phyloP scores from a whole-genome alignment of 2,888 invertebrate genomes.

The Drosophila neutralis region DNA sequence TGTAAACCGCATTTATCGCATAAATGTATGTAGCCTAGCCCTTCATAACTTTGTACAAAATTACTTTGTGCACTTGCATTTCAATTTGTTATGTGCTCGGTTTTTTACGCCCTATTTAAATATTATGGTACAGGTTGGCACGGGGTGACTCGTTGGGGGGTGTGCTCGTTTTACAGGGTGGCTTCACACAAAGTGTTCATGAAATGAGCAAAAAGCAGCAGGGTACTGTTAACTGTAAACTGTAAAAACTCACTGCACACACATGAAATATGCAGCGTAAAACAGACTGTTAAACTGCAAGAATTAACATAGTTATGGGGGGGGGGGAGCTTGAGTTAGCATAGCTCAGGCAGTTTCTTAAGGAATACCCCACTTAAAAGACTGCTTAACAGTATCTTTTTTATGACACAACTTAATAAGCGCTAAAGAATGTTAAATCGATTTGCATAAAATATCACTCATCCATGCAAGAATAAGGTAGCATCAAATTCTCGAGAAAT shows the following conservation, averaged over 20 bases:
- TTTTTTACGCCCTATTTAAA: constrained; percentile 43
- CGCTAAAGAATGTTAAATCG: neutral
- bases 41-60: constrained; percentile 61
- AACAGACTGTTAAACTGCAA: constrained; percentile 47
- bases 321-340: neutral
- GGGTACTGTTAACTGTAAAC: constrained; percentile 19
- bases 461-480: constrained; percentile 9
- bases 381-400: neutral
- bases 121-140: neutral
- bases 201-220: constrained; percentile 61
- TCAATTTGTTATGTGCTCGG: constrained; percentile 54
- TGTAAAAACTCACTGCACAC: constrained; percentile 14
- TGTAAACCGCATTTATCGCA: constrained; percentile 34
- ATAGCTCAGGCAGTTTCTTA: neutral
- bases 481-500: constrained; percentile 55
- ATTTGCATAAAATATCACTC: constrained; percentile 10
- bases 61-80: constrained; percentile 70
- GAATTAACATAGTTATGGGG: constrained; percentile 2
- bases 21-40: constrained; percentile 31
- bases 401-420: neutral
- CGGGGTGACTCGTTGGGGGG: neutral
- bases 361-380: neutral
- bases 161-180: constrained; percentile 1
- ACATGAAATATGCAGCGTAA: constrained; percentile 55
- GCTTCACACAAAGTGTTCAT: constrained; percentile 64